Base-by-base conservation (phyloP, 2,113 vertebrate species). In the Phaethon lepturus region DNA sequence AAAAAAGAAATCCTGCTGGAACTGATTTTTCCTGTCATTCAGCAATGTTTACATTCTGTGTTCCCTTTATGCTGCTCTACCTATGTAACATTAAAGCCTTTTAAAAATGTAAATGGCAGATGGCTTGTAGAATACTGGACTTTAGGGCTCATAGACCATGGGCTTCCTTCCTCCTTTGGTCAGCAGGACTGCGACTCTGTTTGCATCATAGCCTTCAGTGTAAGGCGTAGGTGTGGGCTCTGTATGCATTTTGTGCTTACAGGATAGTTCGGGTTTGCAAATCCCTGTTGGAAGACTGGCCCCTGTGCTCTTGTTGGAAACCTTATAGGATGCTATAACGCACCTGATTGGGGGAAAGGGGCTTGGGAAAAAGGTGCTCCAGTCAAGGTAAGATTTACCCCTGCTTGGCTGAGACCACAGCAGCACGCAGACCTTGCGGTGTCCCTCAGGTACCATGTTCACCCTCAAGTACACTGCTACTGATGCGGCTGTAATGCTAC, bases 301-400 rank as follows among this genome's bases (percentile, higher is more conserved):
- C 26, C 31, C 0, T 0, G 16, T 42, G 71, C 9, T 78, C 33
- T 31, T 7, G 1, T 1, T 82, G 67, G 26, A 20, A 72, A 7
- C 12, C 14, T 68, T 17, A 2, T 0, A 15, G 67, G 11, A 12
- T 28, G 26, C 47, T 31, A 7, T 23, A 31, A 60, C 2, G 14
- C 45, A 58, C 50, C 60, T 56, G 50, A 11, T 18, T 29, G 45
- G 29, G 29, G 40, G 20, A 3, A 84, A 50, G 12, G 9, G 9
- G 28, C 29, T 77, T 66, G 69, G 40, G 7, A 25, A 84, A 53
- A 47, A 15, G 9, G 9, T 28, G 35, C 29, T 87, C 5, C 33
- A 19, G 23, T 11, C 19, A 31, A 49, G 58, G 52, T 17, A 45
- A 73, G 76, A 50, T 23, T 71, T 38, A 40, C 3, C 16, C 13